Percentiles rank a stretch among this genome's conserved stretches.
Evolutionary conservation across 2,888 invertebrate genomes (phyloP).

Genomic region (Agriopis aurantiaria): DNA sequence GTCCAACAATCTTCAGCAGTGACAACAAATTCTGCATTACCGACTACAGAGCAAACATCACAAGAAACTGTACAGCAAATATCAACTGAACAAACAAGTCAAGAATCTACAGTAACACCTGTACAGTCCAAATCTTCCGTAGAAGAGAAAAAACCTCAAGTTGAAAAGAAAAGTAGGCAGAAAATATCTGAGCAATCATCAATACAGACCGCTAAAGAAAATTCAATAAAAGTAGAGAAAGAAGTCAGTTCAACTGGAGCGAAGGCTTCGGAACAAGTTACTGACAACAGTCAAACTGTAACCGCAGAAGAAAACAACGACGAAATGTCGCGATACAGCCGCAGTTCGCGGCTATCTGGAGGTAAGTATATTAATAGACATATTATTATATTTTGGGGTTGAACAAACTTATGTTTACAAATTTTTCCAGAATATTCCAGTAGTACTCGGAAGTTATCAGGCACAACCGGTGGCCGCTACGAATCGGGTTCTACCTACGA

Average conservation of each 20-base stretch:
- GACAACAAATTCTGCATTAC: conserved; percentile 29
- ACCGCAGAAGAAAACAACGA: conserved; percentile 72
- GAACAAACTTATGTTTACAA: neutral
- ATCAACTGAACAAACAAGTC: neutral
- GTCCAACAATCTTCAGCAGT: conserved; percentile 22
- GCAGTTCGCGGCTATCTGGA: conserved; percentile 88
- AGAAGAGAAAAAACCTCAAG: conserved; percentile 12
- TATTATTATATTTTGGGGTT: neutral
- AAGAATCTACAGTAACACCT: conserved; percentile 20
- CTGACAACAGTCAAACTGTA: conserved; percentile 74
- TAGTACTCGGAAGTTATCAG: conserved; percentile 72
- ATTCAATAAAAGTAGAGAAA: conserved; percentile 51
- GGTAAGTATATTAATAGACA: conserved; percentile 65
- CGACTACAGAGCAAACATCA: conserved; percentile 15
- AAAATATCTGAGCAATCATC: conserved; percentile 44
- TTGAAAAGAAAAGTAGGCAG: conserved; percentile 43
- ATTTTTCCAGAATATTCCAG: conserved; percentile 74
- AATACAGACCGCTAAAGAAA: conserved; percentile 47
- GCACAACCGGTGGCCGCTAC: conserved; percentile 65
- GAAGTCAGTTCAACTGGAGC: conserved; percentile 55
- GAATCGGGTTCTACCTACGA: conserved; percentile 73
- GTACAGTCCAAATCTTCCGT: conserved; percentile 4
- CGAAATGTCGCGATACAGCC: conserved; percentile 87
- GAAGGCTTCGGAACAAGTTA: conserved; percentile 50
- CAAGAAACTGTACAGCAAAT: conserved; percentile 9